Evolutionary conservation across 2,113 vertebrate genomes (phyloP).

Genomic region (Aspiorhynchus laticeps): DNA sequence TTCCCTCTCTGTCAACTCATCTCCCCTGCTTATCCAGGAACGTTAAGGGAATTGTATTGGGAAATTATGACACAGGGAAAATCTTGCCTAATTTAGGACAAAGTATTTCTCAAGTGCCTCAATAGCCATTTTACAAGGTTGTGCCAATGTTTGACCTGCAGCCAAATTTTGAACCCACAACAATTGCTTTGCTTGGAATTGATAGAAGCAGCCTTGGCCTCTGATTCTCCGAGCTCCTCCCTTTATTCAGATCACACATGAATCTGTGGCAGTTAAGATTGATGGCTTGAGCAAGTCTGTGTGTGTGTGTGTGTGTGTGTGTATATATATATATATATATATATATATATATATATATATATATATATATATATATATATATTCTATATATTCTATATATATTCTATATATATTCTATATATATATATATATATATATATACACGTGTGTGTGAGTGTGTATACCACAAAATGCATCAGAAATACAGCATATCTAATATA

Average conservation of each 20-base stretch:
- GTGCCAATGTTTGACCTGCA: conserved; percentile 3
- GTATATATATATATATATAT: no score
- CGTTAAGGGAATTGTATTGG: conserved; percentile 26
- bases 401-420: no score
- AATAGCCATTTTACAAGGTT: conserved; percentile 13
- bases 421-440: no score
- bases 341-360: no score
- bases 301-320: no score
- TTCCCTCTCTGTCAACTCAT: conserved; percentile 35
- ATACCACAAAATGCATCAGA: background rate
- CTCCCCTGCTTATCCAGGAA: conserved; percentile 32
- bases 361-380: no score
- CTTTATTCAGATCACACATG: background rate
- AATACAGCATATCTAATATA: background rate
- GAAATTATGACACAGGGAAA: background rate
- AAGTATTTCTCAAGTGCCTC: conserved; percentile 19
- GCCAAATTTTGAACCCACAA: conserved; percentile 6
- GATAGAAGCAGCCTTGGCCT: background rate
- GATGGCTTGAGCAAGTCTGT: background rate
- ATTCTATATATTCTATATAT: no score
- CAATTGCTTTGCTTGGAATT: background rate
- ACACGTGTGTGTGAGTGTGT: no score
- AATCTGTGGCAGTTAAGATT: background rate
- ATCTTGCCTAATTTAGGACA: conserved; percentile 26
- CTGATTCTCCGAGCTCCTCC: background rate